Conservation (phyloP, 2,888 invertebrate species). For the Rhagonycha lutea region DNA sequence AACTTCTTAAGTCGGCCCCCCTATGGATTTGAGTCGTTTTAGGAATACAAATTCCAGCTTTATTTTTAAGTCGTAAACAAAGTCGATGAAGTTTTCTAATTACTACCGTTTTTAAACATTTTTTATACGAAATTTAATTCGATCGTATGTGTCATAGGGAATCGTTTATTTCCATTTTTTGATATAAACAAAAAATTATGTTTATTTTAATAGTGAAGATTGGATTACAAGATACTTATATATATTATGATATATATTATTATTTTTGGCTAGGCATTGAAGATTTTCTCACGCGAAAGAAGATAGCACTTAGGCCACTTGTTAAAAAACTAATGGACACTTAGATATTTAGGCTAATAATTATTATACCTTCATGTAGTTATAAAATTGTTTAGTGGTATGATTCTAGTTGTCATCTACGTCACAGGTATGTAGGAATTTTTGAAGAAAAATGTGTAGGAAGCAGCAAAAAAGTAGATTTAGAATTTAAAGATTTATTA, state of each 20-base stretch:
- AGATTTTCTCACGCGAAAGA: not conserved
- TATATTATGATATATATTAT: not conserved
- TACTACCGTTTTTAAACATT: constrained; percentile 41
- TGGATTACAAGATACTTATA: not conserved
- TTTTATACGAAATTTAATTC: constrained; percentile 7
- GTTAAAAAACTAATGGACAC: not conserved
- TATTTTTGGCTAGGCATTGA: not conserved
- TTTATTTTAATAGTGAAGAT: not conserved
- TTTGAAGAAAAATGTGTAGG: not conserved
- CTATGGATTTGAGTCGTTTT: constrained; percentile 44
- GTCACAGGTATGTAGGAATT: not conserved
- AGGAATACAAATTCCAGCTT: constrained; percentile 47
- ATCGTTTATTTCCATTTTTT: not conserved
- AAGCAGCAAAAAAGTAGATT: not conserved
- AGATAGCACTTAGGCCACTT: not conserved
- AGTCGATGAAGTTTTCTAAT: constrained; percentile 49
- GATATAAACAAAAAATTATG: not conserved
- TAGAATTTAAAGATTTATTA: not conserved
- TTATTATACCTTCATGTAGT: not conserved
- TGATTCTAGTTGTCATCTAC: not conserved
- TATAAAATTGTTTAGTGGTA: not conserved
- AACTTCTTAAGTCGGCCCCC: constrained; percentile 48
- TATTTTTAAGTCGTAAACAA: constrained; percentile 42
- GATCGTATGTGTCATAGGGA: not conserved
- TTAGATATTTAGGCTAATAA: constrained; percentile 1